Conservation (phyloP, 2,888 invertebrate species). For the Branchellion lobata region DNA sequence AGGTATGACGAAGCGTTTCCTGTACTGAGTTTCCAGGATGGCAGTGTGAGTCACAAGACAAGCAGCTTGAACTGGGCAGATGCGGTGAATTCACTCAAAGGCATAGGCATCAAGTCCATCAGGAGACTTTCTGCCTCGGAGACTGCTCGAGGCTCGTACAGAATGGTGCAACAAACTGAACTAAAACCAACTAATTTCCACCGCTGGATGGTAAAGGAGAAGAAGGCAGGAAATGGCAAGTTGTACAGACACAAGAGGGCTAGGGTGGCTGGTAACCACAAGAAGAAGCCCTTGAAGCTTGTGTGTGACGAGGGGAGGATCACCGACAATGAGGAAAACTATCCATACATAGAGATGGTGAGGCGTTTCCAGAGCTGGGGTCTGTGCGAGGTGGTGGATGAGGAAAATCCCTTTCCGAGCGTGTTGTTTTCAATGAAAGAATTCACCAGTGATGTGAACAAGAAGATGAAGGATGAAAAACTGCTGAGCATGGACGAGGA, state of each 20-base stretch:
- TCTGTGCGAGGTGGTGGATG: not conserved
- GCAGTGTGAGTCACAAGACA: not conserved
- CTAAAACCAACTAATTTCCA: not conserved
- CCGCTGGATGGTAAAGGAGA: not conserved
- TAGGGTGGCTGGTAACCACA: not conserved
- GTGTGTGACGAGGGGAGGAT: constrained; percentile 3
- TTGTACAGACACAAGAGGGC: not conserved
- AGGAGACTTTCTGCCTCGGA: no score
- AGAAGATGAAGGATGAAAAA: not conserved
- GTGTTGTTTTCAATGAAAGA: not conserved
- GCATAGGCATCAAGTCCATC: not conserved
- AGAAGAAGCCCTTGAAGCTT: not conserved
- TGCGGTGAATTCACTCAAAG: not conserved
- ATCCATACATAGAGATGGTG: constrained; percentile 5
- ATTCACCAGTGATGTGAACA: not conserved
- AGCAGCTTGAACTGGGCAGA: not conserved
- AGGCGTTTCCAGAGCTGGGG: not conserved
- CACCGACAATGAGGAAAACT: constrained; percentile 1
- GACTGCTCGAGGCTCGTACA: no score
- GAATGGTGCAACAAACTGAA: not conserved
- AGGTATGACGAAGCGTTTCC: constrained; percentile 15
- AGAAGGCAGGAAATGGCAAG: not conserved
- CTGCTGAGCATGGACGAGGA: not conserved
- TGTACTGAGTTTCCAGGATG: not conserved
- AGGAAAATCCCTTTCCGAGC: constrained; percentile 3